Evolutionary conservation across 2,888 invertebrate genomes (phyloP).

Genomic region (Drosophila aldrichi): DNA sequence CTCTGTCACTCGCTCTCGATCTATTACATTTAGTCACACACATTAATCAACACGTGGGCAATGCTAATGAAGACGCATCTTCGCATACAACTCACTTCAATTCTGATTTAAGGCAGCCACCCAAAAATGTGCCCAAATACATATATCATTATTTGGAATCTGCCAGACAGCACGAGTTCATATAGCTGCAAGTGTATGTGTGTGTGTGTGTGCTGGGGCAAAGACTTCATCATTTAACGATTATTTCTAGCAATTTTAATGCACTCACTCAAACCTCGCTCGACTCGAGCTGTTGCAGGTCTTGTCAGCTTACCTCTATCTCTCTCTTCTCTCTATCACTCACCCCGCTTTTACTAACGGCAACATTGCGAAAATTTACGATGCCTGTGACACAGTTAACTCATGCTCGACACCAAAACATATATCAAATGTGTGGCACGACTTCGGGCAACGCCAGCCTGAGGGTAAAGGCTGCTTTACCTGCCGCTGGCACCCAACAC

Average conservation of each 20-base stretch:
- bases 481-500: constrained; percentile 48
- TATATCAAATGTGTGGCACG: constrained; percentile 79
- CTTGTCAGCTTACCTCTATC: not conserved
- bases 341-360: constrained; percentile 23
- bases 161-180: constrained; percentile 43
- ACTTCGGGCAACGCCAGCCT: constrained; percentile 47
- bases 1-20: not conserved
- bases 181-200: constrained; percentile 23
- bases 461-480: constrained; percentile 63
- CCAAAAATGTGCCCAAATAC: constrained; percentile 61
- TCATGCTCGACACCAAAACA: constrained; percentile 80
- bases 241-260: constrained; percentile 79
- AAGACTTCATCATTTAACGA: constrained; percentile 79
- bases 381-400: constrained; percentile 80
- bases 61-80: constrained; percentile 60
- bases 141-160: constrained; percentile 68
- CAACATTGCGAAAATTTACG: constrained; percentile 77
- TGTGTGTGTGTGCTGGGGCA: constrained; percentile 16
- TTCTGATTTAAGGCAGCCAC: constrained; percentile 74
- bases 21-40: constrained; percentile 28
- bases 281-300: no score
- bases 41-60: constrained; percentile 61
- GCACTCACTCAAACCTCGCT: constrained; percentile 53
- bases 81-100: constrained; percentile 43
- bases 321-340: not conserved